phyloP scores from a whole-genome alignment of 30 jellyfish, hydroid and myxozoan species.

The Hydra vulgaris region DNA sequence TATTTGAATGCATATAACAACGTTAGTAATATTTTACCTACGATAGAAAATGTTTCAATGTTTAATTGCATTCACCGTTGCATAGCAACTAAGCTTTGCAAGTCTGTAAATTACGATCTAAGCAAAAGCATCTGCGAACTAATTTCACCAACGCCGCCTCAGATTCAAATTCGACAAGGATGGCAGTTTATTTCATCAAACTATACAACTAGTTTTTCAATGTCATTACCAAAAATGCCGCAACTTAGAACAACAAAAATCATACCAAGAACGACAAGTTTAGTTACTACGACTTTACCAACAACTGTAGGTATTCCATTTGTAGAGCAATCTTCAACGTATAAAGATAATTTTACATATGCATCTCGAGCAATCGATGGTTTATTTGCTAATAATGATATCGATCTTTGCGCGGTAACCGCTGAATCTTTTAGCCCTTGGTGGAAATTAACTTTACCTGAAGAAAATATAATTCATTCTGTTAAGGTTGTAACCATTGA shows the following conservation, averaged over 20 bases:
- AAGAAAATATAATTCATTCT: background rate
- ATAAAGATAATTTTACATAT: background rate
- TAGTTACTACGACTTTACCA: background rate
- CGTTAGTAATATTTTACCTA: background rate
- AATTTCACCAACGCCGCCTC: background rate
- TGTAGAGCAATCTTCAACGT: background rate
- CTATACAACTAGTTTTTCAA: too few relatives aligned
- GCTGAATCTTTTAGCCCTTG: background rate
- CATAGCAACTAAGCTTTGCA: background rate
- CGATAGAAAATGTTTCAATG: background rate
- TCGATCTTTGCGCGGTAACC: background rate
- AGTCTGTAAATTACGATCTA: background rate
- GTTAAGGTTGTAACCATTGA: background rate
- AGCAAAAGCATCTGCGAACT: background rate
- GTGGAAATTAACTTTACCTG: background rate
- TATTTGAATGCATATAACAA: background rate
- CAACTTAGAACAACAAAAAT: too few relatives aligned
- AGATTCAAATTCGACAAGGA: background rate
- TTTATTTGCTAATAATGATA: background rate
- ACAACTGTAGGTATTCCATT: background rate
- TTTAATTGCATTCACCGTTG: background rate
- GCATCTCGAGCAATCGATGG: conserved; percentile 1
- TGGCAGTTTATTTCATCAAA: background rate
- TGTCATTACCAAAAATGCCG: too few relatives aligned
- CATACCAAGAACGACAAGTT: too few relatives aligned